phyloP scores from a whole-genome alignment of 2,113 vertebrate genomes.

The Neotoma lepida region DNA sequence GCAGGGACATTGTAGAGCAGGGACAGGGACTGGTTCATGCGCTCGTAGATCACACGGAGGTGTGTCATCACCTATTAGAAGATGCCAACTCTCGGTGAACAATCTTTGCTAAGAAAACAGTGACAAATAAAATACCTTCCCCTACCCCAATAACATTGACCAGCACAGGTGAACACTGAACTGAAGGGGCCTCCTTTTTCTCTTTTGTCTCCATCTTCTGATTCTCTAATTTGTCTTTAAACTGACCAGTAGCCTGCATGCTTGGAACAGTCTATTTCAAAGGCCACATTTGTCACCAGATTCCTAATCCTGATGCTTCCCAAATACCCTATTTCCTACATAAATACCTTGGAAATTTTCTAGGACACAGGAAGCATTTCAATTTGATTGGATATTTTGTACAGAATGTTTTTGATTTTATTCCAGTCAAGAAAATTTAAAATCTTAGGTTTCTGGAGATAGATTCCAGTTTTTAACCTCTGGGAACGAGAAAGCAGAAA shows the following conservation, averaged over 20 bases:
- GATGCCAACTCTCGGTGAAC: background rate
- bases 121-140: background rate
- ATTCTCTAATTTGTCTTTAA: background rate
- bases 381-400: background rate
- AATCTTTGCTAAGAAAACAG: background rate
- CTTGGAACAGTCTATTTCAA: background rate
- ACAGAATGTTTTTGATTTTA: background rate
- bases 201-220: background rate
- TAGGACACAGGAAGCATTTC: background rate
- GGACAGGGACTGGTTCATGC: slow-evolving; percentile 98
- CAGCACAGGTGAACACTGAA: background rate
- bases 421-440: background rate
- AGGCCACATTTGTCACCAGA: background rate
- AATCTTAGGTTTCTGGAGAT: background rate
- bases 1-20: slow-evolving; percentile 97
- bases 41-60: slow-evolving; percentile 97
- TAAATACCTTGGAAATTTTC: background rate
- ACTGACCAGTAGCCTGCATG: background rate
- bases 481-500: background rate
- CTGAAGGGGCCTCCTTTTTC: background rate
- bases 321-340: background rate
- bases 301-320: background rate
- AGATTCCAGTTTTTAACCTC: background rate
- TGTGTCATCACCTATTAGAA: slow-evolving; percentile 94
- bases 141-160: background rate